Percentiles rank a stretch among this genome's conserved stretches.
These are phyloP conservation scores for Drosophila ercepeae DNA, from an alignment of 1,140 invertebrate genomes.

Conservation along the genomic window DNA sequence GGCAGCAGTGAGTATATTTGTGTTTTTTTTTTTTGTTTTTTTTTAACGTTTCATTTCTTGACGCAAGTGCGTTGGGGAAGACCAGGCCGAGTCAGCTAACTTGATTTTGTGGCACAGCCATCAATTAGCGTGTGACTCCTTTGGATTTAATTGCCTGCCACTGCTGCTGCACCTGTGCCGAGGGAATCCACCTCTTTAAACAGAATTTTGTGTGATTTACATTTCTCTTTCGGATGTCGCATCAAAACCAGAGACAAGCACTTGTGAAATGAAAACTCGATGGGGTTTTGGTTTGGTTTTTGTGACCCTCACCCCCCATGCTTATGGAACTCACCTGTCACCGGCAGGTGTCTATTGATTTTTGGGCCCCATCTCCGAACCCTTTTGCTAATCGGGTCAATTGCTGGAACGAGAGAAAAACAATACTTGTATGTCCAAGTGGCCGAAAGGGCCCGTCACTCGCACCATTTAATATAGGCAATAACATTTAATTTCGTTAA, in stretches of 20 bases:
- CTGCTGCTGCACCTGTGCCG: conserved; percentile 7
- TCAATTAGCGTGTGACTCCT: conserved; percentile 49
- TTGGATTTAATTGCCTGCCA: conserved; percentile 18
- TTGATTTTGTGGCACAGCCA: conserved; percentile 39
- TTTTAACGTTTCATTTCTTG: conserved; percentile 28
- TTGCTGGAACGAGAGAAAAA: conserved; percentile 44
- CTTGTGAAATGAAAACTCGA: conserved; percentile 39
- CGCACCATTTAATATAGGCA: conserved; percentile 39
- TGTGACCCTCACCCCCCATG: conserved; percentile 11
- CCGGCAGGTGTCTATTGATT: conserved; percentile 64
- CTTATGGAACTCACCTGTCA: conserved; percentile 21
- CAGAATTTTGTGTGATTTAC: conserved; percentile 51
- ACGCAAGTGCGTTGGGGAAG: conserved; percentile 66
- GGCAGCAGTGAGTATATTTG: conserved; percentile 8
- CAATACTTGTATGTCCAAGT: conserved; percentile 45
- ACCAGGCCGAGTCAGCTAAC: conserved; percentile 48
- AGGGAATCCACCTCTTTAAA: conserved; percentile 48
- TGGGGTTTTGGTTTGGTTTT: conserved; percentile 22
- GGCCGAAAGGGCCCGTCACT: conserved; percentile 53
- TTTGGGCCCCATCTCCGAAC: conserved; percentile 22
- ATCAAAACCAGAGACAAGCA: conserved; percentile 50
- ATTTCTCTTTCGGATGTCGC: conserved; percentile 9
- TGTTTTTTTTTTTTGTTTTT: no score
- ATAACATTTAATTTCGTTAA: conserved; percentile 1
- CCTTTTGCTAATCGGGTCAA: conserved; percentile 61